Evolutionary conservation across 1,140 invertebrate genomes (phyloP).

Genomic region (Drosophila sproati): DNA sequence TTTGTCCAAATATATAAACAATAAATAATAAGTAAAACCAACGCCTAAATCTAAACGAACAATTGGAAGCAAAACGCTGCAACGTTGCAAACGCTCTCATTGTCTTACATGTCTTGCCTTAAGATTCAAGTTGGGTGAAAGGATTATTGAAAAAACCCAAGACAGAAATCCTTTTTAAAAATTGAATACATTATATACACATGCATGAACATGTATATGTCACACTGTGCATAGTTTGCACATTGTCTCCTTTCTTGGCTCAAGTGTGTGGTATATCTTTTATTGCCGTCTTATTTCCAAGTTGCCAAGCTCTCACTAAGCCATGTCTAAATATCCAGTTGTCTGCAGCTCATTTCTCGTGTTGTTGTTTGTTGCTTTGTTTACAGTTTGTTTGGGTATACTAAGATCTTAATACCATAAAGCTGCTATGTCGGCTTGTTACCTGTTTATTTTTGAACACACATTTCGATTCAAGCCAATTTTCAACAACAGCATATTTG

Average conservation of each 20-base stretch:
- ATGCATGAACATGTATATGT: not conserved
- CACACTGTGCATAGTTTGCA: slow-evolving; percentile 60
- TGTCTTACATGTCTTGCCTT: too few species aligned
- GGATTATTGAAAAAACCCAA: too few species aligned
- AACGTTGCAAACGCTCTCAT: too few species aligned
- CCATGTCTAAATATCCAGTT: slow-evolving; percentile 69
- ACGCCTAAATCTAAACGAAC: too few species aligned
- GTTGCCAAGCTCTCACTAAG: slow-evolving; percentile 61
- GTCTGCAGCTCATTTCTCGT: slow-evolving; percentile 60
- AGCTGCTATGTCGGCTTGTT: slow-evolving; percentile 18
- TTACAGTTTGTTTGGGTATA: slow-evolving; percentile 51
- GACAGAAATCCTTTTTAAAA: too few species aligned
- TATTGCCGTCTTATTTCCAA: slow-evolving; percentile 44
- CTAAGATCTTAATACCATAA: slow-evolving; percentile 5
- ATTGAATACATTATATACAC: slow-evolving; percentile 20
- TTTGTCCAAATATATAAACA: too few species aligned
- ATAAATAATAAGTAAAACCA: too few species aligned
- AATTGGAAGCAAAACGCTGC: too few species aligned
- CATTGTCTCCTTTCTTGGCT: slow-evolving; percentile 52
- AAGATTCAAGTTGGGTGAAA: too few species aligned
- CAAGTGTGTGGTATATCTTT: not conserved
- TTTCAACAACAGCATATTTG: too few species aligned
- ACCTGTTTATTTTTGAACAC: slow-evolving; percentile 11
- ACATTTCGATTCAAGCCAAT: not conserved
- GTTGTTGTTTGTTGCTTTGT: slow-evolving; percentile 66